phyloP scores from a whole-genome alignment of 1,140 invertebrate genomes.

The Trissolcus basalis region DNA sequence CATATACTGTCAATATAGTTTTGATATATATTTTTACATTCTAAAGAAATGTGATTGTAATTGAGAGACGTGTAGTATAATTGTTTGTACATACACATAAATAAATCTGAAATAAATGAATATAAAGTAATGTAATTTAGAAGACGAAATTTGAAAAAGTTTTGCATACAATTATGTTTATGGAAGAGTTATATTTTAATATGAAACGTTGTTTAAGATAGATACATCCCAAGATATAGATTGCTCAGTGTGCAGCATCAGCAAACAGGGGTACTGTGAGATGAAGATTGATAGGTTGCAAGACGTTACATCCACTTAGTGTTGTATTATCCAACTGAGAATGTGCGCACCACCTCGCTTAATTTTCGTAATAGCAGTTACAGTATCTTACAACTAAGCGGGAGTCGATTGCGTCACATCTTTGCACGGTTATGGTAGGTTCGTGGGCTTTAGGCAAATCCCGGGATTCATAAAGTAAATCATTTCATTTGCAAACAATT shows the following conservation, averaged over 20 bases:
- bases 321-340: slow-evolving; percentile 70
- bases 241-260: slow-evolving; percentile 44
- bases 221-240: slow-evolving; percentile 34
- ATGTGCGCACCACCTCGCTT: slow-evolving; percentile 50
- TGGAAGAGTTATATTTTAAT: neutral
- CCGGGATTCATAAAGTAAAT: too few species aligned
- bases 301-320: slow-evolving; percentile 69
- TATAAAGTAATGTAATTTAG: too few species aligned
- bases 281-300: slow-evolving; percentile 69
- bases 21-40: too few species aligned
- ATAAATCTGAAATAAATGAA: too few species aligned
- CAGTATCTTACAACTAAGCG: slow-evolving; percentile 9
- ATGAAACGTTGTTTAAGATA: slow-evolving; percentile 26
- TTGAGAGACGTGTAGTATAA: too few species aligned
- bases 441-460: neutral
- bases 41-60: too few species aligned
- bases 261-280: slow-evolving; percentile 39
- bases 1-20: too few species aligned
- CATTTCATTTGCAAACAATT: too few species aligned
- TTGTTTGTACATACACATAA: too few species aligned
- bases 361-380: slow-evolving; percentile 48
- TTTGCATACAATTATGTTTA: too few species aligned
- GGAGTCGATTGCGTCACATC: slow-evolving; percentile 12
- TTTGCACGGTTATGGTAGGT: slow-evolving; percentile 5
- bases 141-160: too few species aligned